Evolutionary conservation across 2,888 invertebrate genomes (phyloP).

Genomic region (Eristalis arbustorum): DNA sequence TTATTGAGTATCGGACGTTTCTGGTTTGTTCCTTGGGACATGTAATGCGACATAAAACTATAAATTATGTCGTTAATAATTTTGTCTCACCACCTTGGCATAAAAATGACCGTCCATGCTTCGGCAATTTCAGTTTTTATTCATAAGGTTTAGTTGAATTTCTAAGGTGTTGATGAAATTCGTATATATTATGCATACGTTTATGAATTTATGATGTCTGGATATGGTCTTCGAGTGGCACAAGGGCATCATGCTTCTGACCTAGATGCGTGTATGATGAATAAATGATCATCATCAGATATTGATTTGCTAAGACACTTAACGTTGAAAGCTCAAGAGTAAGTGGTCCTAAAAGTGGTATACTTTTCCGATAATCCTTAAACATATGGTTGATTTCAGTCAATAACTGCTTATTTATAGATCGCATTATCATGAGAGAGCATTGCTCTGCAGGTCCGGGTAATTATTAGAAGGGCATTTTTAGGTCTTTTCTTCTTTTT

Average conservation of each 20-base stretch:
- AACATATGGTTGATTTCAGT: neutral
- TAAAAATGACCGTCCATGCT: neutral
- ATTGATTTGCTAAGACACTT: neutral
- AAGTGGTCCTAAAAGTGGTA: neutral
- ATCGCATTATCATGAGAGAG: too few species aligned
- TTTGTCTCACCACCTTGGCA: constrained; percentile 23
- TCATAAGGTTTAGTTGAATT: constrained; percentile 15
- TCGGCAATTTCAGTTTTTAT: constrained; percentile 43
- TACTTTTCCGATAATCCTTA: neutral
- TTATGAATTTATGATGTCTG: neutral
- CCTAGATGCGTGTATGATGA: neutral
- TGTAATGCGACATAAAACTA: constrained; percentile 42
- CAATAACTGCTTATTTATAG: too few species aligned
- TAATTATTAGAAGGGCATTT: too few species aligned
- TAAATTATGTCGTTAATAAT: constrained; percentile 60
- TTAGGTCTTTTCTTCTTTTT: too few species aligned
- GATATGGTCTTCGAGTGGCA: neutral
- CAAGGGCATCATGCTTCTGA: neutral
- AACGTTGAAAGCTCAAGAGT: neutral
- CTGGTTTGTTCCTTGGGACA: constrained; percentile 9
- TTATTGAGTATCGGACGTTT: constrained; percentile 57
- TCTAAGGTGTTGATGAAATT: constrained; percentile 14
- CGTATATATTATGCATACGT: neutral
- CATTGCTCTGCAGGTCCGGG: too few species aligned
- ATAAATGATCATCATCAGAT: neutral